Base-by-base conservation (phyloP, 2,113 vertebrate species). In the Apeltes quadracus region DNA sequence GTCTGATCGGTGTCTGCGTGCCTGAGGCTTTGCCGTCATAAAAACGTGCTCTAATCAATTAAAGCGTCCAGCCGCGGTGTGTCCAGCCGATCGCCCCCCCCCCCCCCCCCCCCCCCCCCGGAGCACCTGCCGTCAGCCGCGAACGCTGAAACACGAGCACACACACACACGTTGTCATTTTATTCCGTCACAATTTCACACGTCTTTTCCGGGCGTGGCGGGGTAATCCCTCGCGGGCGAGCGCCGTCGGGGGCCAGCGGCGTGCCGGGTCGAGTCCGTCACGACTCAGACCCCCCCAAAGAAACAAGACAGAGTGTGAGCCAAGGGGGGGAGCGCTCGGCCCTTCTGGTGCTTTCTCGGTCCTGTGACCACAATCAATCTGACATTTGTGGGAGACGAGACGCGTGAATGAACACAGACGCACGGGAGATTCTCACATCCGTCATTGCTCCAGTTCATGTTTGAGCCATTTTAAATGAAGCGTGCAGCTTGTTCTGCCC, bases 121-220 rank as follows among this genome's bases (percentile, higher is more conserved):
- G 67, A 83, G 83, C 89, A 91, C 88, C 88, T 91, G 89, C 88
- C 69, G 65, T 84, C 64, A 43, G 75, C 74, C 73, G n/a, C 68
- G 84, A 86, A 81, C 89, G 25, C 84, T 59, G 57, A 15, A 64
- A 83, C 63, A 63, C n/a, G n/a, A n/a, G n/a, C 72, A 74, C 48
- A 75, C 20, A 62, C 72, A 73, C 57, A 63, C 72, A 70, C 80
- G 74, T 83, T 85, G 82, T 81, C 84, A 69, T 91, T 87, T 89
- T 92, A 91, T 94, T 92, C 83, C 75, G 70, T 87, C 79, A 87
- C 89, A 88, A 93, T 92, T 94, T 93, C 91, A 93, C 92, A 91
- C 87, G 68, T 90, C 85, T 92, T 93, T 92, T 90, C 87, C 62
- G 63, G 85, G 80, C 74, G 76, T 82, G 86, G 85, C 72, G 78